A percentile compares a stretch with the other conserved stretches of the same genome.
Conservation (phyloP, 2,113 vertebrate genomes). For the Lepus timidus region DNA sequence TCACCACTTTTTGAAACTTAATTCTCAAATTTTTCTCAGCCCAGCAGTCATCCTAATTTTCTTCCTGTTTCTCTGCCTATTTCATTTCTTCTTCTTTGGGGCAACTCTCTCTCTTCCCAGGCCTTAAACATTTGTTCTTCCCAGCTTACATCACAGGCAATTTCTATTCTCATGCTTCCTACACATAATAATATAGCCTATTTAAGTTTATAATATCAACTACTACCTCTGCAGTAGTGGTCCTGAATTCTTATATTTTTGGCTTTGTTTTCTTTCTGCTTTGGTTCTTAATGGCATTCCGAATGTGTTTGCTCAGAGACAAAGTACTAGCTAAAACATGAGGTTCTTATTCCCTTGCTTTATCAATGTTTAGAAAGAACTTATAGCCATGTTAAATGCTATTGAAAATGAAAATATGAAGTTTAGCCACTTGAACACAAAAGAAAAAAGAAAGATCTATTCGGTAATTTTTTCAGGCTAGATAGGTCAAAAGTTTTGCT, state of each 20-base stretch:
- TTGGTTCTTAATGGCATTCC: neutral
- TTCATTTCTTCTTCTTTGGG: constrained; percentile 13
- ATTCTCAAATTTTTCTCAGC: neutral
- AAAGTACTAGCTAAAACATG: neutral
- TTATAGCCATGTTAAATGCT: neutral
- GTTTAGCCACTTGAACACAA: neutral
- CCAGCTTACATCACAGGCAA: neutral
- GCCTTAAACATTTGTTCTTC: neutral
- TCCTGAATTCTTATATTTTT: neutral
- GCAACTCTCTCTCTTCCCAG: neutral
- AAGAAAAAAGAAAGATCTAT: constrained; percentile 43
- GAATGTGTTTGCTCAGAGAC: neutral
- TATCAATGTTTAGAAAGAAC: neutral
- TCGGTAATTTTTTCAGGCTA: neutral
- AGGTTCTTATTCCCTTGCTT: constrained; percentile 3
- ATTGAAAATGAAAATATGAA: constrained; percentile 40
- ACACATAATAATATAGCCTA: neutral
- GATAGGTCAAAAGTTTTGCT: neutral
- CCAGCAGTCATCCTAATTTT: neutral
- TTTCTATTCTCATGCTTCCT: neutral
- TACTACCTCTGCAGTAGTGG: neutral
- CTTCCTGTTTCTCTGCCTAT: neutral
- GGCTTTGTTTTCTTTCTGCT: neutral
- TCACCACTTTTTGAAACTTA: neutral
- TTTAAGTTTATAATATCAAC: constrained; percentile 17